These are phyloP conservation scores for Amaurobius ferox DNA, from an alignment of 2,888 invertebrate genomes.

Conservation along the genomic window DNA sequence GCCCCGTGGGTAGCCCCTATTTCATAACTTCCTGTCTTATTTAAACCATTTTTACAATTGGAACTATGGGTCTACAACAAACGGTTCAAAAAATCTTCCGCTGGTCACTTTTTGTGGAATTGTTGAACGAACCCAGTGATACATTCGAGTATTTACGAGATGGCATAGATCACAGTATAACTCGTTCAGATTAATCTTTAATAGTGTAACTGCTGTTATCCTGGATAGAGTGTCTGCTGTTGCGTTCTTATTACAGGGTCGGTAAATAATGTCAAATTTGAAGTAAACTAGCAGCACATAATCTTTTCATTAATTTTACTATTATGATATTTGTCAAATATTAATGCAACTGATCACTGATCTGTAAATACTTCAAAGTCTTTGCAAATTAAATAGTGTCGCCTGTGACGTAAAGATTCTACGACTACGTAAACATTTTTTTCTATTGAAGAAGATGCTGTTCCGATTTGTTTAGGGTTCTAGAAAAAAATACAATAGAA, in stretches of 20 bases:
- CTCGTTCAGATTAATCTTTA: conserved; percentile 7
- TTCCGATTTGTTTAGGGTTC: conserved; percentile 18
- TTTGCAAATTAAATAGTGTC: conserved; percentile 17
- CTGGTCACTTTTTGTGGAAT: too few relatives aligned
- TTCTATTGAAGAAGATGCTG: conserved; percentile 8
- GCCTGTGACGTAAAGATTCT: too few relatives aligned
- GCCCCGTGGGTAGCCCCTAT: too few relatives aligned
- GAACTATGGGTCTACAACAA: too few relatives aligned
- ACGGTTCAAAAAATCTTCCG: too few relatives aligned
- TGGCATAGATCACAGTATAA: conserved; percentile 68
- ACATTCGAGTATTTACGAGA: conserved; percentile 51
- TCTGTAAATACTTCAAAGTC: conserved; percentile 73
- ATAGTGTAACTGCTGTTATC: conserved; percentile 9
- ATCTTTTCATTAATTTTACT: conserved; percentile 73
- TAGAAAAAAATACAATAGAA: conserved; percentile 25
- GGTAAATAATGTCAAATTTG: conserved; percentile 67
- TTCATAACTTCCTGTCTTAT: too few relatives aligned
- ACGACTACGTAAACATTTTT: conserved; percentile 33
- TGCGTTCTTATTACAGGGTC: conserved; percentile 54
- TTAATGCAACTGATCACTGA: conserved; percentile 70
- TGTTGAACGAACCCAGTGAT: conserved; percentile 66
- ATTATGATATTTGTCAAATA: conserved; percentile 54
- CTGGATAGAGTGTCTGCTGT: conserved; percentile 63
- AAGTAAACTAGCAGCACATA: conserved; percentile 58
- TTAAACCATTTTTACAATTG: too few relatives aligned